Percentiles rank a stretch among this genome's conserved stretches.
phyloP scores from a whole-genome alignment of 2,113 vertebrate genomes.

The Cinclus cinclus region DNA sequence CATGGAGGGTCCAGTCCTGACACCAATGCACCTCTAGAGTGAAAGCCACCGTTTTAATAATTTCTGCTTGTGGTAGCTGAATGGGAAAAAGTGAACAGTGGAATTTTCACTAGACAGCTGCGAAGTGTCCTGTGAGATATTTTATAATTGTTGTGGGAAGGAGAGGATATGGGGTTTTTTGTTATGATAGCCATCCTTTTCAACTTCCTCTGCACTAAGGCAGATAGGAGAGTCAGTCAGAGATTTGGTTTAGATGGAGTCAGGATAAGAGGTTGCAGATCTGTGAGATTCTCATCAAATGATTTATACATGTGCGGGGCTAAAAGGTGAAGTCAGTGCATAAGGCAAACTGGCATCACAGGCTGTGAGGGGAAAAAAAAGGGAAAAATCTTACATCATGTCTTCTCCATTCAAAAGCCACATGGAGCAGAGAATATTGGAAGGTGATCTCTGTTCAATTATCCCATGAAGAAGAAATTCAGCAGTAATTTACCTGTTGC shows the following conservation, averaged over 20 bases:
- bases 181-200: neutral
- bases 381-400: neutral
- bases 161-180: accelerated
- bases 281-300: neutral
- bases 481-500: neutral
- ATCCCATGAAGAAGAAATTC: neutral
- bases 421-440: neutral
- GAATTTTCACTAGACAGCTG: neutral
- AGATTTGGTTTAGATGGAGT: neutral
- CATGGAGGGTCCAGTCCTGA: accelerated
- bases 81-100: neutral
- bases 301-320: neutral
- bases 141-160: neutral
- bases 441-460: neutral
- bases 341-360: neutral
- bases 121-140: neutral
- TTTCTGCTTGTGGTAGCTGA: neutral
- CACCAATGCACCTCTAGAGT: neutral
- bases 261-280: neutral
- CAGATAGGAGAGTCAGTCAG: neutral
- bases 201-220: neutral
- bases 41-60: neutral
- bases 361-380: neutral
- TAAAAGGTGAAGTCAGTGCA: neutral
- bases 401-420: neutral